A percentile compares a stretch with the other conserved stretches of the same genome.
These are phyloP conservation scores for Bimastos eiseni DNA, from an alignment of 2,888 invertebrate species.

Conservation along the genomic window DNA sequence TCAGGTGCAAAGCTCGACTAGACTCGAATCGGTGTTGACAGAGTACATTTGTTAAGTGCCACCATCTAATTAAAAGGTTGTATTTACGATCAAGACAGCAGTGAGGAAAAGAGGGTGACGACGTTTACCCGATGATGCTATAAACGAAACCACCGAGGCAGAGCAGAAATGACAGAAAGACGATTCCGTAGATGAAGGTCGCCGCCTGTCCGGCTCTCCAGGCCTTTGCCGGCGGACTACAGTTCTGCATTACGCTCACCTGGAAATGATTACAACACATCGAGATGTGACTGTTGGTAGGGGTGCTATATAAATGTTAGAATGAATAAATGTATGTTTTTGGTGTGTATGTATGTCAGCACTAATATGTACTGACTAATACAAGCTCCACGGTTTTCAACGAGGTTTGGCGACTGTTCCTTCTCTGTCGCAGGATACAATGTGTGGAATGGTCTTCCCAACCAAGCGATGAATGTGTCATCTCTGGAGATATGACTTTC, in stretches of 20 bases:
- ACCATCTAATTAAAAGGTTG: not conserved
- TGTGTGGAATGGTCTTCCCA: too few species aligned
- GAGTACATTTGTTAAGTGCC: too few species aligned
- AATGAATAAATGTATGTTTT: too few species aligned
- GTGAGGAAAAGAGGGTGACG: not conserved
- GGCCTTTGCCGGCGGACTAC: conserved; percentile 71
- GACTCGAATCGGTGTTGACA: too few species aligned
- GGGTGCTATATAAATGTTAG: too few species aligned
- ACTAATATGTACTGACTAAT: too few species aligned
- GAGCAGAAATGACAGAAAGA: conserved; percentile 57
- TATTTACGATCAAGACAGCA: not conserved
- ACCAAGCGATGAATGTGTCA: too few species aligned
- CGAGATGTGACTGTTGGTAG: not conserved
- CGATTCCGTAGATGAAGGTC: conserved; percentile 69
- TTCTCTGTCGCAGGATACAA: too few species aligned
- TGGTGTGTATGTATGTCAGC: too few species aligned
- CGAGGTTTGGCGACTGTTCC: too few species aligned
- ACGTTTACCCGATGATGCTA: conserved; percentile 55
- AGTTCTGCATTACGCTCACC: conserved; percentile 69
- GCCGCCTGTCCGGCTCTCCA: conserved; percentile 78
- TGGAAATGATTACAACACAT: conserved; percentile 44
- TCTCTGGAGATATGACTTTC: too few species aligned
- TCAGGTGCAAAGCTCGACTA: not conserved
- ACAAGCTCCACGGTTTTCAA: too few species aligned
- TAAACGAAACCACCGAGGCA: conserved; percentile 53